These are phyloP conservation scores for Chaunax sp. DNA, from an alignment of 2,797 vertebrate species.

Conservation along the genomic window DNA sequence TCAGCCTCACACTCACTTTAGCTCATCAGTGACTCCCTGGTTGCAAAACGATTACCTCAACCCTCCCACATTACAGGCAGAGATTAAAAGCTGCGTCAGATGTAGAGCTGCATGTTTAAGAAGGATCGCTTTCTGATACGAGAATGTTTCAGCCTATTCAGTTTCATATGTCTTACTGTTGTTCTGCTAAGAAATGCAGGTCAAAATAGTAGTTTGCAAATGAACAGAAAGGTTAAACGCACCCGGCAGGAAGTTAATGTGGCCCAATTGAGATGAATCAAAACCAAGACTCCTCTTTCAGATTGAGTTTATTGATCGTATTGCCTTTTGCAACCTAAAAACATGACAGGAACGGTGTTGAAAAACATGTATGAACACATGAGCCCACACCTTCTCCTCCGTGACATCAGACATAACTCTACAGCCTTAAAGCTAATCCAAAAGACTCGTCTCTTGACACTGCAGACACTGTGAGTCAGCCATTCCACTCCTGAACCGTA, in stretches of 20 bases:
- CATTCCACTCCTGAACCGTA: slow-evolving; percentile 24
- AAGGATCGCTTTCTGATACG: slow-evolving; percentile 1
- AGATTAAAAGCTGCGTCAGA: slow-evolving; percentile 8
- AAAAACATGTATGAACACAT: not conserved
- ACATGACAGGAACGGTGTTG: not conserved
- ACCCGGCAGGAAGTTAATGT: not conserved
- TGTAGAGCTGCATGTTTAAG: slow-evolving; percentile 1
- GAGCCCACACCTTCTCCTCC: not conserved
- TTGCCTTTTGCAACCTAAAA: slow-evolving; percentile 2
- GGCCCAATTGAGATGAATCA: slow-evolving; percentile 7
- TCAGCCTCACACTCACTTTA: slow-evolving; percentile 52
- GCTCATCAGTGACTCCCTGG: slow-evolving; percentile 38
- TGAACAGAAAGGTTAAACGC: slow-evolving; percentile 13
- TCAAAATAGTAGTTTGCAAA: slow-evolving; percentile 7
- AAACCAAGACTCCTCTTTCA: not conserved
- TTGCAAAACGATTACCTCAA: slow-evolving; percentile 51
- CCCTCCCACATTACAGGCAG: not conserved
- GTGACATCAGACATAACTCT: not conserved
- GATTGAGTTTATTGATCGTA: not conserved
- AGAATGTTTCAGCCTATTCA: slow-evolving; percentile 6
- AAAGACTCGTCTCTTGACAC: slow-evolving; percentile 19
- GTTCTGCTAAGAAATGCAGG: slow-evolving; percentile 11
- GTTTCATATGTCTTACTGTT: not conserved
- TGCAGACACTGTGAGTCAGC: slow-evolving; percentile 13
- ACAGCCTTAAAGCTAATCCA: slow-evolving; percentile 17